phyloP scores from a whole-genome alignment of 2,888 invertebrate genomes.

The Ochropacha duplaris region DNA sequence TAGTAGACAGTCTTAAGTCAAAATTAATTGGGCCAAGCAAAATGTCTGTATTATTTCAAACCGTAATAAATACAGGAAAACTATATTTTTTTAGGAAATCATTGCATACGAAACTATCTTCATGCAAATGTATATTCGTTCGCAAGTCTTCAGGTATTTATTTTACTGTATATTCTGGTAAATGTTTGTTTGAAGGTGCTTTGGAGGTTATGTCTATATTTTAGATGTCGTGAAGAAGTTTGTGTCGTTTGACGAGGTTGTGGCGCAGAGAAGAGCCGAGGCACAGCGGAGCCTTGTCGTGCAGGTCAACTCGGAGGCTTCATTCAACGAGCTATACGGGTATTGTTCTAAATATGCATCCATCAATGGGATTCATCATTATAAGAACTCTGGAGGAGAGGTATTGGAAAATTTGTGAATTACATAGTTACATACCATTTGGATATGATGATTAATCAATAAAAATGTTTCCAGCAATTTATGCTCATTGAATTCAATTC shows the following conservation, averaged over 20 bases:
- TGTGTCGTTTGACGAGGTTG: conserved; percentile 81
- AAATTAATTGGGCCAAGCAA: conserved; percentile 26
- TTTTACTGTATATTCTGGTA: conserved; percentile 11
- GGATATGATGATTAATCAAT: neutral
- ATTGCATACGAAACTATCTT: conserved; percentile 36
- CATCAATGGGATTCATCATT: conserved; percentile 86
- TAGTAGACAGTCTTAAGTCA: too few relatives aligned
- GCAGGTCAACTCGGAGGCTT: conserved; percentile 88
- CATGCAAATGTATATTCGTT: conserved; percentile 52
- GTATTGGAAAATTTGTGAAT: conserved; percentile 34
- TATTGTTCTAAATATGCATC: conserved; percentile 87
- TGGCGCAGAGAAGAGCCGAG: conserved; percentile 83
- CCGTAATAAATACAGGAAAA: conserved; percentile 55
- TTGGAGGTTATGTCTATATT: conserved; percentile 67
- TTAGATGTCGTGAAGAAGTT: conserved; percentile 62
- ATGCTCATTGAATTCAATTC: conserved; percentile 88
- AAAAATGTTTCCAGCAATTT: conserved; percentile 82
- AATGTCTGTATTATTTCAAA: conserved; percentile 74
- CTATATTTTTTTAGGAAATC: conserved; percentile 52
- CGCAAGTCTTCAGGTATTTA: conserved; percentile 63
- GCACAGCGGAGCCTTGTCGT: conserved; percentile 88
- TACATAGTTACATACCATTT: neutral
- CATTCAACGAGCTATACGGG: conserved; percentile 85
- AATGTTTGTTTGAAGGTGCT: conserved; percentile 35
- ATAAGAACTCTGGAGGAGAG: conserved; percentile 75